Conservation (phyloP, 2,888 invertebrate species). For the Lepas anatifera region DNA sequence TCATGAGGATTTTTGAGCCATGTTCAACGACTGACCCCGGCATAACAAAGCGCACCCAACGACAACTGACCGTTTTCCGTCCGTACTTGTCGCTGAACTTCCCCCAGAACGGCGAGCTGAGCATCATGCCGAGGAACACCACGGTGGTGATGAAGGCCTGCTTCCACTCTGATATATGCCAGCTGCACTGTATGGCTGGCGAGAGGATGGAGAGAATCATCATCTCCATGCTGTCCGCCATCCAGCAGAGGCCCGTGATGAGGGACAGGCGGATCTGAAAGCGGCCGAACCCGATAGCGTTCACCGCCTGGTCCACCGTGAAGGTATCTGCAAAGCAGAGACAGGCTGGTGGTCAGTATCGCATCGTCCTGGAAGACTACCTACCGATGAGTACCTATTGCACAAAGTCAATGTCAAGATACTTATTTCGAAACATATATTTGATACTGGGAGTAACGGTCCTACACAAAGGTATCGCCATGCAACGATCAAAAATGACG, state of each 20-base stretch:
- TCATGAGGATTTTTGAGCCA: too few relatives aligned
- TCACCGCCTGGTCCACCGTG: conserved; percentile 74
- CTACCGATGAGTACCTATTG: too few relatives aligned
- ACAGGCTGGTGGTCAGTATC: too few relatives aligned
- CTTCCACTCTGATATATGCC: conserved; percentile 80
- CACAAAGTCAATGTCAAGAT: too few relatives aligned
- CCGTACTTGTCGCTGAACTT: conserved; percentile 88
- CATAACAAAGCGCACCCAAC: background rate
- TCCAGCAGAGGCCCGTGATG: conserved; percentile 80
- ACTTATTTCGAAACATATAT: too few relatives aligned
- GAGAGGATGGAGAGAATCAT: conserved; percentile 87
- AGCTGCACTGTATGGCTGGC: conserved; percentile 86
- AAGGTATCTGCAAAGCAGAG: conserved; percentile 66
- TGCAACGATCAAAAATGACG: too few relatives aligned
- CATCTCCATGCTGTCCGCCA: conserved; percentile 99
- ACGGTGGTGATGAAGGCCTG: conserved; percentile 88
- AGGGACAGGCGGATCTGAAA: conserved; percentile 77
- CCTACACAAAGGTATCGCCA: too few relatives aligned
- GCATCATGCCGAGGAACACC: conserved; percentile 62
- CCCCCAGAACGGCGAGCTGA: conserved; percentile 91
- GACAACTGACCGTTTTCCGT: conserved; percentile 56
- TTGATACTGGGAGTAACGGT: too few relatives aligned
- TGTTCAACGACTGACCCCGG: too few relatives aligned
- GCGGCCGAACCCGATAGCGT: conserved; percentile 74
- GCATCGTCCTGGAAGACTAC: too few relatives aligned